Evolutionary conservation across 2,113 vertebrate species (phyloP), one percentile per base, ranked within the genome.

Genomic region (Grammomys surdaster): DNA sequence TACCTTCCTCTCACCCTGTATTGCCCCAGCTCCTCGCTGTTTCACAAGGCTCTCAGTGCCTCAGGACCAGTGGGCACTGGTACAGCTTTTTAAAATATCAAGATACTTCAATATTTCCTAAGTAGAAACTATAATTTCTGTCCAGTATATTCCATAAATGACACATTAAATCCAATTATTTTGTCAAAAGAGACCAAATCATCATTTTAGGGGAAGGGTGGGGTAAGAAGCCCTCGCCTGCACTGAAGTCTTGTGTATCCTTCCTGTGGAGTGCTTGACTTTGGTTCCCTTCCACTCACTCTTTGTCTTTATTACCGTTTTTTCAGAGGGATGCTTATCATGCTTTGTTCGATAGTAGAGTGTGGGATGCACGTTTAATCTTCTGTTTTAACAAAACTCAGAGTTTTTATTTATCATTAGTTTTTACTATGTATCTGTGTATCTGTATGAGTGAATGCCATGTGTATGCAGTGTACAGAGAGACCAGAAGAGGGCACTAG

Each of bases 71-170:
- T 80, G 46, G 17, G 43, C 70, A n/a, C 40, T 36, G 6, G 28
- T 65, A 2, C 46, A 67, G 10, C 2, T n/a, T 84, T 85, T 75
- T 31, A 92, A 90, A 84, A 48, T 85, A 58, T 11, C 63, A 87
- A 82, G 58, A 60, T 17, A 24, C n/a, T 89, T 86, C 28, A 40
- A 0, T 73, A 87, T 93, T 93, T 93, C 87, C 92, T 94, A 86
- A 88, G 65, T 82, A 91, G 75, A 54, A 54, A 28, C 24, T 72
- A 5, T 85, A 70, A 14, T 54, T 70, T 67, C 85, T 33, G 36
- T 31, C 19, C 63, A 69, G 56, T 24, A 4, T 80, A 20, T 76
- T 88, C 26, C 63, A n/a, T 92, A 81, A 90, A 88, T 70, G 77
- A 58, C 40, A 84, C 19, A 60, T 54, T 4, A 80, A 80, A 14